phyloP scores from a whole-genome alignment of 2,888 invertebrate species.

The Uloborus plumipes region DNA sequence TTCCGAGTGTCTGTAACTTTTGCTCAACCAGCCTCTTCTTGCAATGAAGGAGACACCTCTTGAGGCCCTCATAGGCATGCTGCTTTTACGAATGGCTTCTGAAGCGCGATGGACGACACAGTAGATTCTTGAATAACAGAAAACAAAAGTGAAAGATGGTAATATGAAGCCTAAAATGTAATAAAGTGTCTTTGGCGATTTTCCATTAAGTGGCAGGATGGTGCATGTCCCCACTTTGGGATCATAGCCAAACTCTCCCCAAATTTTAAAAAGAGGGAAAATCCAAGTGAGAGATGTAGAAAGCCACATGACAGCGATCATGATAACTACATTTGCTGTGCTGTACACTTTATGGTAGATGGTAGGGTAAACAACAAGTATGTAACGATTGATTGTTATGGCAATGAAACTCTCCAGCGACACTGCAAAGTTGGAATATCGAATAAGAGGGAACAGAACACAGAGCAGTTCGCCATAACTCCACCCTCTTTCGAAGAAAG shows the following conservation, averaged over 20 bases:
- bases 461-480: conserved; percentile 83
- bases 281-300: conserved; percentile 80
- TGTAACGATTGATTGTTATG: conserved; percentile 87
- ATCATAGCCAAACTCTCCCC: conserved; percentile 87
- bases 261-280: conserved; percentile 84
- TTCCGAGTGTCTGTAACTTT: conserved; percentile 26
- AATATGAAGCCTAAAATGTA: conserved; percentile 86
- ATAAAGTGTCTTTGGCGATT: conserved; percentile 82
- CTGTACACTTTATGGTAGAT: conserved; percentile 75
- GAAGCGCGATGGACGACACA: conserved; percentile 8
- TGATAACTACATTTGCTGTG: conserved; percentile 79
- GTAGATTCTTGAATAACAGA: conserved; percentile 86
- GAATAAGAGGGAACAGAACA: conserved; percentile 87
- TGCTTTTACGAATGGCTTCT: background rate
- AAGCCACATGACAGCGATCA: conserved; percentile 86
- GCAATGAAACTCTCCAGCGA: conserved; percentile 90
- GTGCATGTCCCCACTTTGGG: conserved; percentile 88
- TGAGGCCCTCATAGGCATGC: background rate
- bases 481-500: conserved; percentile 85
- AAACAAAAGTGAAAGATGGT: conserved; percentile 86
- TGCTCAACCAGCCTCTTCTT: conserved; percentile 12
- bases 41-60: background rate
- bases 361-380: conserved; percentile 52
- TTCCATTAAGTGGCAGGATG: conserved; percentile 82
- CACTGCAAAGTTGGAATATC: conserved; percentile 91